Evolutionary conservation across 2,113 vertebrate species (phyloP), one percentile per base, ranked within the genome.

Genomic region (Sinocyclocheilus maitianheensis): DNA sequence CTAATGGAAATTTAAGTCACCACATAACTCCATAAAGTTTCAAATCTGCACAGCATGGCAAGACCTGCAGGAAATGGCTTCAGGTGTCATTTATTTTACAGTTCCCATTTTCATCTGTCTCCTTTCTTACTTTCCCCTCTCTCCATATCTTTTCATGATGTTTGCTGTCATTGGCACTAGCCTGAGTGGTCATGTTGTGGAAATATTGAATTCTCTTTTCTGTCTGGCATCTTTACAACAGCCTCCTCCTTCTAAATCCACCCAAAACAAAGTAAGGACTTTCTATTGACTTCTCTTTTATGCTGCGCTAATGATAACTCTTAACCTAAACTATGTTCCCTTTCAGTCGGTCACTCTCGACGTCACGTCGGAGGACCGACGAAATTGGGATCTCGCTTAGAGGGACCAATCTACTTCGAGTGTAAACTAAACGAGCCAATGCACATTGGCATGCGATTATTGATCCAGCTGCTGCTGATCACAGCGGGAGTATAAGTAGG

Each of bases 61-160:
- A 89, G 88, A 90, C 82, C 89, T 90, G 67, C 91, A 94, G 93
- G 93, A 94, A 95, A 95, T 94, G 91, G 92, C 94, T 93, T 94
- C 93, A 94, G 93, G 94, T 95, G 94, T 93, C 94, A 95, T 95
- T 95, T 94, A 93, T 94, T 94, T 94, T 94, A 94, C 93, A 93
- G 93, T 94, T 95, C 93, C 93, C 91, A 89, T 93, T 93, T 95
- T 95, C 51, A 94, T 95, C 94, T 94, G 94, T 94, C 93, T 94
- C 94, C 93, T 94, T 95, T 94, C 92, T 94, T 43, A 48, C 67
- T 88, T 89, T 89, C 91, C 92, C 90, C 92, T 92, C 91, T 93
- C 92, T 91, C 91, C 92, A 93, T 94, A 94, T 94, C 94, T 94
- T 94, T 94, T 95, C 92, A 94, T 94, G 94, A 95, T 95, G 93